A percentile compares a stretch with the other conserved stretches of the same genome.
Conservation (phyloP, 2,888 invertebrate species). For the Drosophila kambysellisi region DNA sequence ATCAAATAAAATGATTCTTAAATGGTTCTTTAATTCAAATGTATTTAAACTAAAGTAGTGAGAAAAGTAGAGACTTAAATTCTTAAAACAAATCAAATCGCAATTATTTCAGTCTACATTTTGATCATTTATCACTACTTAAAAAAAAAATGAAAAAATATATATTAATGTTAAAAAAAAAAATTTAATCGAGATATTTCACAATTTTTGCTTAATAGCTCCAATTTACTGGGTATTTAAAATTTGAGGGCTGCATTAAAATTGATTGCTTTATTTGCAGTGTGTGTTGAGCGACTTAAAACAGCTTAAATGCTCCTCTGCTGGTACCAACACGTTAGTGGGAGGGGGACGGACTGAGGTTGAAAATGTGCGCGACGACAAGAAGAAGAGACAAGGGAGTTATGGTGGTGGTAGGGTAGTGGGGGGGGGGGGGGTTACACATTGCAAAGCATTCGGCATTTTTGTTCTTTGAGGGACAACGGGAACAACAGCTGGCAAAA, state of each 20-base stretch:
- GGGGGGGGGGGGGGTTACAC: constrained; percentile 16
- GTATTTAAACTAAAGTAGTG: background rate
- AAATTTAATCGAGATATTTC: background rate
- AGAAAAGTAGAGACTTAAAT: background rate
- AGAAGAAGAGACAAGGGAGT: background rate
- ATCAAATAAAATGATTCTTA: no score
- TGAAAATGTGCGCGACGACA: constrained; percentile 33
- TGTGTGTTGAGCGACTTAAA: constrained; percentile 68
- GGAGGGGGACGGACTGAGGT: background rate
- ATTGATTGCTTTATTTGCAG: constrained; percentile 54
- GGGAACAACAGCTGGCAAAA: constrained; percentile 34
- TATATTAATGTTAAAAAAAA: background rate
- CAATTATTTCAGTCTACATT: background rate
- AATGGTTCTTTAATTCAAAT: background rate
- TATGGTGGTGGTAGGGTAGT: background rate
- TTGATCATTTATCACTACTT: background rate
- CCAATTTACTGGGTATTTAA: constrained; percentile 33
- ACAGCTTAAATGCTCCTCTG: constrained; percentile 64
- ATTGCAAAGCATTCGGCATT: constrained; percentile 37
- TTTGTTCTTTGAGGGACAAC: constrained; percentile 35
- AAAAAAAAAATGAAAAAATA: background rate
- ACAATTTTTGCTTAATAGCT: background rate
- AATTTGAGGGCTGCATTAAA: background rate
- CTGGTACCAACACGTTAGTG: constrained; percentile 21
- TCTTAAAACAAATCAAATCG: background rate